These are phyloP conservation scores for Aldabrachelys gigantea DNA, from an alignment of 2,113 vertebrate genomes.

Conservation along the genomic window DNA sequence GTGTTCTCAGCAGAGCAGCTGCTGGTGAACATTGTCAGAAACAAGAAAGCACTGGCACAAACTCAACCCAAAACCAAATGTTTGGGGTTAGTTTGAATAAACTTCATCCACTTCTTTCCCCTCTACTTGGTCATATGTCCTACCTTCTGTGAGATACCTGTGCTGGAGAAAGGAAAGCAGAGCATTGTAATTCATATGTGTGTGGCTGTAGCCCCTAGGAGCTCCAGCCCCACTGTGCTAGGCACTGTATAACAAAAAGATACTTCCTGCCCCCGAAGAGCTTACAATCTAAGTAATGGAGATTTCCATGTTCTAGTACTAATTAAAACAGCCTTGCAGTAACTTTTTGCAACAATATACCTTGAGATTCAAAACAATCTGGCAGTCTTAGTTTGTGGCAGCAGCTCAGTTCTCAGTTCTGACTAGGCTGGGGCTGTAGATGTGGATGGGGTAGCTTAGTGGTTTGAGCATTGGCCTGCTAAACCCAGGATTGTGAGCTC, in stretches of 20 bases:
- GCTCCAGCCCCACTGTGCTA: accelerated
- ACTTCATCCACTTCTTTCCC: neutral
- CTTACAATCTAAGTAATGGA: neutral
- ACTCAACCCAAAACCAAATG: neutral
- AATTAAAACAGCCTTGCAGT: neutral
- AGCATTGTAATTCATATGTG: neutral
- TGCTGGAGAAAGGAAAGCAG: accelerated
- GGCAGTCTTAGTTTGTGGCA: accelerated
- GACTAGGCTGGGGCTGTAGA: neutral
- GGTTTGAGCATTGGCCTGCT: too few relatives aligned
- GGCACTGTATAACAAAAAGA: neutral
- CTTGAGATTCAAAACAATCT: neutral
- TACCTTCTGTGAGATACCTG: neutral
- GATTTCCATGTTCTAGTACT: neutral
- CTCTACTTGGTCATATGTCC: neutral
- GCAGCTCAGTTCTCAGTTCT: neutral
- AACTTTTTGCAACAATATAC: neutral
- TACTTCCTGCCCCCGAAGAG: neutral
- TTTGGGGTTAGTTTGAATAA: neutral
- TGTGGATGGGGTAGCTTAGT: too few relatives aligned
- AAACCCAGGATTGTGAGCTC: too few relatives aligned
- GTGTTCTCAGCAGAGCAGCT: neutral
- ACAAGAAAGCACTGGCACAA: neutral
- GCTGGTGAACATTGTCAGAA: neutral
- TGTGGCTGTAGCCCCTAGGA: neutral